Evolutionary conservation across 2,797 vertebrate genomes (phyloP).

Genomic region (Acanthiza pusilla): DNA sequence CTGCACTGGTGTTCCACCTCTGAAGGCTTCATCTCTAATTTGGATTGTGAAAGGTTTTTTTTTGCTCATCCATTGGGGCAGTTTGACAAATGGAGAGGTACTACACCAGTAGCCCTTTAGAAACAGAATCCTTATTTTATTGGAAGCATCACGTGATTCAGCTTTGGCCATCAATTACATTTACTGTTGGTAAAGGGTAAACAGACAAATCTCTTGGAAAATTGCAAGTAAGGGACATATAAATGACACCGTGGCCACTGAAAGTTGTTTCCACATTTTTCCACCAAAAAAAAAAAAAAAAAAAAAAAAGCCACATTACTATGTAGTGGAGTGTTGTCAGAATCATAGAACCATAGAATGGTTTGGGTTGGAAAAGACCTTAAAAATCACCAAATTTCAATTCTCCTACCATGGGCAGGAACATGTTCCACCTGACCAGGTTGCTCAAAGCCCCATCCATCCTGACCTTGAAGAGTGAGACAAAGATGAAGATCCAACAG

Average conservation of each 20-base stretch:
- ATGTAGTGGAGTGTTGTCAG: not conserved
- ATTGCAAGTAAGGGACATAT: not conserved
- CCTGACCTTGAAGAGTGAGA: not conserved
- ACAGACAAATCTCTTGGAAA: not conserved
- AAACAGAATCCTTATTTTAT: not conserved
- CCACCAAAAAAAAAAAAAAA: not conserved
- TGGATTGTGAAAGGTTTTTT: not conserved
- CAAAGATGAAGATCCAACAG: not conserved
- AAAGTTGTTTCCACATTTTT: not conserved
- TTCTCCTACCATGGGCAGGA: not conserved
- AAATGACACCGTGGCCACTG: not conserved
- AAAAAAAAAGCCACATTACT: not conserved
- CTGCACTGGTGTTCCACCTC: not conserved
- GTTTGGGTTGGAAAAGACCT: not conserved
- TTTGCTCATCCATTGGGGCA: not conserved
- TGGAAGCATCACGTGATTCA: not conserved
- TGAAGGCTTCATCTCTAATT: not conserved
- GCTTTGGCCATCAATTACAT: not conserved
- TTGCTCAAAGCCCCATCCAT: not conserved
- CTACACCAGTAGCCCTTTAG: not conserved
- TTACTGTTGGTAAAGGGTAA: not conserved
- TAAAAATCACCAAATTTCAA: not conserved
- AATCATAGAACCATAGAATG: not conserved
- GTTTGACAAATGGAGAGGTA: not conserved
- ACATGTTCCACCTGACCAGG: not conserved